A percentile compares a stretch with the other conserved stretches of the same genome.
Evolutionary conservation across 2,113 vertebrate genomes (phyloP).

Genomic region (Mus spicilegus): DNA sequence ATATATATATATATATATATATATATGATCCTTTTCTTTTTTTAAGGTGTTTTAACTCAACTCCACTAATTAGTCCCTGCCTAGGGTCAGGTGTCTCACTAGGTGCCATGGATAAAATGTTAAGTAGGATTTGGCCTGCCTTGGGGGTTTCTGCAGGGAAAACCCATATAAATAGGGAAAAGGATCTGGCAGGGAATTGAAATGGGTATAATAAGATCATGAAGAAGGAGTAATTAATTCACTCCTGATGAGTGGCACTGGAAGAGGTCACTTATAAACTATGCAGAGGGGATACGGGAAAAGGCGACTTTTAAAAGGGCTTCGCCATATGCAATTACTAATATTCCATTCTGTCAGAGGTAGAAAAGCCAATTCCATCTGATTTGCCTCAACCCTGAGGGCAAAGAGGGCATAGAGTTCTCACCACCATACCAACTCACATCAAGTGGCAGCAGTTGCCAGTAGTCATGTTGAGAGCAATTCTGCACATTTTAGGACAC

Average conservation of each 20-base stretch:
- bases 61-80: background rate
- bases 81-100: background rate
- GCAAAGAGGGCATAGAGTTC: background rate
- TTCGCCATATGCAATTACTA: background rate
- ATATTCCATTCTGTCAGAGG: background rate
- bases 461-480: background rate
- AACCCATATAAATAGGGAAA: background rate
- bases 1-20: too few relatives aligned
- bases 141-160: background rate
- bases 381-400: background rate
- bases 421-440: background rate
- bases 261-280: conserved; percentile 1
- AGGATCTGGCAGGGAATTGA: background rate
- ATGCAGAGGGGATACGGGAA: background rate
- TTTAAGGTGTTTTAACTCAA: background rate
- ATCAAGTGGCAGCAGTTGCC: background rate
- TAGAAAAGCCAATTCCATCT: background rate
- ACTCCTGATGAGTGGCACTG: background rate
- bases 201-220: background rate
- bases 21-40: background rate
- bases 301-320: background rate
- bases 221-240: background rate
- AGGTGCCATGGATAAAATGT: background rate
- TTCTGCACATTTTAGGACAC: background rate
- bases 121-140: background rate